Conservation (phyloP, 53 echinoderm and acorn worm genomes). For the Stichopus horrens region DNA sequence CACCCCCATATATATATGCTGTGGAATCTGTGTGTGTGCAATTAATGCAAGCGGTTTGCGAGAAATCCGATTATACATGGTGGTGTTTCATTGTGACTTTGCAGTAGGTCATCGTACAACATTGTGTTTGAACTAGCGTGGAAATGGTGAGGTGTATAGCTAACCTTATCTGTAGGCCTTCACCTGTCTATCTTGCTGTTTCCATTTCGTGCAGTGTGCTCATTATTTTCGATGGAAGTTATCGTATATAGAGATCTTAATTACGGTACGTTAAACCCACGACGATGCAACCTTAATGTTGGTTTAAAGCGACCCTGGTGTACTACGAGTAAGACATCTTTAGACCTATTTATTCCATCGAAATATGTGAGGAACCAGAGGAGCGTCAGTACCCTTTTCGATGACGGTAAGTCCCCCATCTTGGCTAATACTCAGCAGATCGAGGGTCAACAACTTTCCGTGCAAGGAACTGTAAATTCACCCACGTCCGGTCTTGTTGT, state of each 20-base stretch:
- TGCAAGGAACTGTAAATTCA: not conserved
- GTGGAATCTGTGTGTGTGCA: too few species aligned
- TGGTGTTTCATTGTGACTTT: too few species aligned
- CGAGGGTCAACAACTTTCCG: not conserved
- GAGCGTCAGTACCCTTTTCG: not conserved
- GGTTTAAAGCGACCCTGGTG: not conserved
- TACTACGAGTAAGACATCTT: not conserved
- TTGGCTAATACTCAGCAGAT: not conserved
- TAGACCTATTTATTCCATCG: not conserved
- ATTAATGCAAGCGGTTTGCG: too few species aligned
- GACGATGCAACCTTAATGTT: not conserved
- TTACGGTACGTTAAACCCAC: not conserved
- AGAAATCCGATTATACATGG: too few species aligned
- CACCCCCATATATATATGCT: too few species aligned
- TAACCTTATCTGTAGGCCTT: too few species aligned
- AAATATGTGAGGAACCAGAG: not conserved
- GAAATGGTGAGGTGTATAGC: too few species aligned
- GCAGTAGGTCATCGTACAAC: too few species aligned
- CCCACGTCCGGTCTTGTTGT: slow-evolving; percentile 46
- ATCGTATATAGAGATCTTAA: not conserved
- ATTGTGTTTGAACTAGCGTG: too few species aligned
- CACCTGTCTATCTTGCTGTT: too few species aligned
- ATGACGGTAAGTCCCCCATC: not conserved
- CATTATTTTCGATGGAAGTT: not conserved
- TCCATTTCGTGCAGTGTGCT: too few species aligned